These are phyloP conservation scores for Rhyacichthys aspro DNA, from an alignment of 2,797 vertebrate species.

Conservation along the genomic window DNA sequence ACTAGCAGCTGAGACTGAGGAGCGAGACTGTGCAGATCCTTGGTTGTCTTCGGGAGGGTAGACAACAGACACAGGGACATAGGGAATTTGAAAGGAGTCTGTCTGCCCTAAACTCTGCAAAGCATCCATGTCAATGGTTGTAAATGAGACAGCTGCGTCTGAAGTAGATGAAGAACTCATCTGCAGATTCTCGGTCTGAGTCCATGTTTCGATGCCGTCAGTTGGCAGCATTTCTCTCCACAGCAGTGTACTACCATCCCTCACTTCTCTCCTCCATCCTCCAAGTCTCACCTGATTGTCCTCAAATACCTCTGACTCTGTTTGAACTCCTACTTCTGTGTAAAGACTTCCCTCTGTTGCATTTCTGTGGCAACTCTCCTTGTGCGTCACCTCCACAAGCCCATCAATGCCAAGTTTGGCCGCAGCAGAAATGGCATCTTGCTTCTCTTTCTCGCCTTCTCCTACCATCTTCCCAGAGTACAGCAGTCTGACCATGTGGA, in stretches of 20 bases:
- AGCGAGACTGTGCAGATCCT: not conserved
- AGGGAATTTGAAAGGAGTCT: constrained; percentile 27
- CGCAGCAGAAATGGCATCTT: constrained; percentile 71
- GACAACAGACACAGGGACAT: constrained; percentile 46
- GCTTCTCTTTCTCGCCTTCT: constrained; percentile 66
- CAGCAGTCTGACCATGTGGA: constrained; percentile 72
- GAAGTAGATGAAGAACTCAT: not conserved
- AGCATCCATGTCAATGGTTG: constrained; percentile 47
- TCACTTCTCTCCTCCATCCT: constrained; percentile 42
- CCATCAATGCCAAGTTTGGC: constrained; percentile 70
- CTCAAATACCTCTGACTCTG: constrained; percentile 29
- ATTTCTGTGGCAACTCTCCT: not conserved
- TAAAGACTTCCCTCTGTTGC: not conserved
- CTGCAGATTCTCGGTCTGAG: constrained; percentile 58
- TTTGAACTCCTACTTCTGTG: constrained; percentile 60
- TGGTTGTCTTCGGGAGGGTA: constrained; percentile 38
- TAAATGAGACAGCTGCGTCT: constrained; percentile 20
- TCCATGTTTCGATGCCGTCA: constrained; percentile 39
- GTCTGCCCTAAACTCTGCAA: constrained; percentile 35
- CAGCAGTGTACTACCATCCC: constrained; percentile 36
- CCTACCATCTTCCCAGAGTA: constrained; percentile 78
- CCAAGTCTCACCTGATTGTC: constrained; percentile 6
- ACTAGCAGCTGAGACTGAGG: not conserved
- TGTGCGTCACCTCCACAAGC: constrained; percentile 66
- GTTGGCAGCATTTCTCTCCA: constrained; percentile 36